These are phyloP conservation scores for Caenorhabditis uteleia DNA, from an alignment of 2,888 invertebrate species.

Conservation along the genomic window DNA sequence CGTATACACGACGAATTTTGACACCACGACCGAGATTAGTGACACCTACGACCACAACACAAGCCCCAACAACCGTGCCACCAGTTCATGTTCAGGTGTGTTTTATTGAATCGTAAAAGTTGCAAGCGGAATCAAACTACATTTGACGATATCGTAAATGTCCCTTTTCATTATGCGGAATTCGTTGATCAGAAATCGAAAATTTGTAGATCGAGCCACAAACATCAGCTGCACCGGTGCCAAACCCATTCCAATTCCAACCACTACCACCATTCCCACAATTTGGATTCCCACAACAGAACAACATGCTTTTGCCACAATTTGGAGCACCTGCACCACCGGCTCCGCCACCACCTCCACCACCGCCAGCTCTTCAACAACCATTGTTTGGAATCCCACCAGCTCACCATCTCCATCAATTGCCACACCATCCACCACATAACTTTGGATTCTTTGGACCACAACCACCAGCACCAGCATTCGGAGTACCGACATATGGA, in stretches of 20 bases:
- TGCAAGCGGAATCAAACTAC: no score
- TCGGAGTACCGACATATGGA: constrained; percentile 17
- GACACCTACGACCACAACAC: constrained; percentile 22
- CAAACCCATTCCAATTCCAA: constrained; percentile 26
- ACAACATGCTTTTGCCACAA: constrained; percentile 14
- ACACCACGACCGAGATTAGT: constrained; percentile 25
- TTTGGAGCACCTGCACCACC: constrained; percentile 9
- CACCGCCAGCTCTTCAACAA: constrained; percentile 9
- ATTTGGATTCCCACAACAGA: constrained; percentile 21
- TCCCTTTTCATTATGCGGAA: neutral
- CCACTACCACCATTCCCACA: constrained; percentile 37
- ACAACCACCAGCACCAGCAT: constrained; percentile 22
- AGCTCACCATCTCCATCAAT: constrained; percentile 12
- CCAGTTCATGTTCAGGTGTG: constrained; percentile 29
- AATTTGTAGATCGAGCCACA: neutral
- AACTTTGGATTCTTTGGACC: constrained; percentile 23
- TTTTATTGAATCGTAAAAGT: no score
- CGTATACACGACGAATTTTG: constrained; percentile 22
- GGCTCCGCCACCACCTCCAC: constrained; percentile 22
- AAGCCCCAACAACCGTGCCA: constrained; percentile 16
- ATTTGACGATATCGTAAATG: no score
- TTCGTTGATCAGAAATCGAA: neutral
- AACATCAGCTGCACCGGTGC: constrained; percentile 4
- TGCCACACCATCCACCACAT: constrained; percentile 13
- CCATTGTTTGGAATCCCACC: constrained; percentile 19